Base-by-base conservation (phyloP, 30 jellyfish, hydroid and myxozoan genomes). In the Rhopilema esculentum region DNA sequence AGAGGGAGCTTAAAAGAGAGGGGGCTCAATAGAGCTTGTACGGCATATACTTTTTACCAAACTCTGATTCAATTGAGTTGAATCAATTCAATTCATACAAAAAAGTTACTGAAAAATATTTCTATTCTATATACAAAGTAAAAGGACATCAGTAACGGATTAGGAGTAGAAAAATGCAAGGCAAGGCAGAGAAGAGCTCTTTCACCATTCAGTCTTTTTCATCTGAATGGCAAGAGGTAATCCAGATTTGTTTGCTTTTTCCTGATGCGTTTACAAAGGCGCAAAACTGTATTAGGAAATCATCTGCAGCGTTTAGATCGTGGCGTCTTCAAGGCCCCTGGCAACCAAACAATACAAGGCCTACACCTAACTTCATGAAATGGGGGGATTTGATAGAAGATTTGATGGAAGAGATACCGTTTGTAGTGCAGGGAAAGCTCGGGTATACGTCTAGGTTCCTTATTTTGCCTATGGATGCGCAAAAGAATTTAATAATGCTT, bases 191-290 rank as follows among this genome's bases (percentile, higher is more conserved):
- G 57, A 12, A 6, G 6, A 12, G 9, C 6, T 40, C 12, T 40
- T 12, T 2, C 57, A 40, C 12, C 12, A 40, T 40, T 40, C 30
- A 20, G 1, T 31, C 84, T 30, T 73, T 73, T 23, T 73, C 84
- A 30, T 7, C 28, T n/a, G 84, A 73, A 73, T 73, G 84, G 84
- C 49, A 33, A 24, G 84, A 73, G 0, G 49, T 73, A 20, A 73
- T 73, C 12, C 30, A 68, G 21, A 73, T 73, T 30, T 30, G 49
- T 23, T 33, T 73, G 8, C 51, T 17, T 18, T 32, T 6, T 18
- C 69, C 24, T 30, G 64, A 73, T 32, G 48, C 84, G 16, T 26
- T 19, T 33, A 50, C 7, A 33, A 48, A 32, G 33, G 84, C 84
- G 20, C 48, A 32, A 23, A 73, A 40, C 27, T 73, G 84, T 65